Evolutionary conservation across 1,140 invertebrate species (phyloP).

Genomic region (Euwallacea fornicatus): DNA sequence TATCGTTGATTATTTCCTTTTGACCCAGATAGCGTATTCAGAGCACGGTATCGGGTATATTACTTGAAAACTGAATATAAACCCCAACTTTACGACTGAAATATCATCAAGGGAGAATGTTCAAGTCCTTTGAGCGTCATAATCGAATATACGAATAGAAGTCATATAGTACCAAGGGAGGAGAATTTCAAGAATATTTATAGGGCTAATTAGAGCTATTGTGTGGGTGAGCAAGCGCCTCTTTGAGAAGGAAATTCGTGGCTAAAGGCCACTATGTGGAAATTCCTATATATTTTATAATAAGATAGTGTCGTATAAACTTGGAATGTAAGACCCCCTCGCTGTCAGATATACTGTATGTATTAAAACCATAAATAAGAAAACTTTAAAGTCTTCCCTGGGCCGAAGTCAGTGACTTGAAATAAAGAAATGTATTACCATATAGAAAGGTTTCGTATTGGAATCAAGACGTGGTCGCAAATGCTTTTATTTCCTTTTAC

Average conservation of each 20-base stretch:
- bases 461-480: conserved; percentile 30
- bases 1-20: conserved; percentile 18
- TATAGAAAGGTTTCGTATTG: conserved; percentile 36
- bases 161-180: not conserved
- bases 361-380: conserved; percentile 27
- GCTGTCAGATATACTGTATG: not conserved
- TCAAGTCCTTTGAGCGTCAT: not conserved
- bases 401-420: conserved; percentile 25
- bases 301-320: too few relatives aligned
- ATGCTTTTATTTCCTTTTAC: conserved; percentile 33
- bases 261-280: not conserved
- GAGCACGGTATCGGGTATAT: conserved; percentile 2
- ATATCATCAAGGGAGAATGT: conserved; percentile 7
- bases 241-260: not conserved
- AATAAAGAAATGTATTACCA: conserved; percentile 34
- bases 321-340: not conserved
- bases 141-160: not conserved
- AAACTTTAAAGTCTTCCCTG: conserved; percentile 32
- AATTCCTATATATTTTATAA: too few relatives aligned
- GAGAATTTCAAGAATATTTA: not conserved
- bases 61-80: conserved; percentile 17
- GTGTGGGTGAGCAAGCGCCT: not conserved
- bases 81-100: conserved; percentile 2
- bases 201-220: not conserved
- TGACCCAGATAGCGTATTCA: conserved; percentile 12